Evolutionary conservation across 2,888 invertebrate species (phyloP), one percentile per base, ranked within the genome.

Genomic region (Ectemnius lituratus): DNA sequence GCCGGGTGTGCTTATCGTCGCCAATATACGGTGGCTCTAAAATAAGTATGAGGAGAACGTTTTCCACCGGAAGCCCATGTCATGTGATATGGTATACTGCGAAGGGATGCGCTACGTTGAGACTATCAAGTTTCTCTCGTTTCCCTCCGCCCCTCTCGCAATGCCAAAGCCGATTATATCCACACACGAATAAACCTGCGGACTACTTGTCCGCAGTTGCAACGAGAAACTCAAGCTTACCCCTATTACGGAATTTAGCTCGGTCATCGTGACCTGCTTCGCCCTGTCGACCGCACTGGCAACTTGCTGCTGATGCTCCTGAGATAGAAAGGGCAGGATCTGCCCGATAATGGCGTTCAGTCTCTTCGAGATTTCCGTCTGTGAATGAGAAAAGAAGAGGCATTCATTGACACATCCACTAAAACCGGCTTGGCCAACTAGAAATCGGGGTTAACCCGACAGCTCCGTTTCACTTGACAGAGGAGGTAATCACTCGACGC

Each of bases 331-430:
- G 79, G 98, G 99, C 90, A 99, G 93, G 88, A 99, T 95, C 93
- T 99, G 98, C 86, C 96, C 97, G 89, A 98, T 97, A 87, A 99
- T 97, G 89, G 97, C 97, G 91, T 97, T 98, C 91, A 99, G 94
- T 91, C 99, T 94, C 93, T 99, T 99, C 74, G 97, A 97, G 91
- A 99, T 98, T 93, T 99, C 99, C 91, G 98, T 98, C 97, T 99
- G 94, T 64, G 94, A 62, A 75, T 70, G 61, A 59, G 14, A 64
- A 18, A 58, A 60, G 58, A 23, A 4, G 14, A 20, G 37, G 37
- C 1, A 28, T 28, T 28, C 59, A 28, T 60, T 28, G 4, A 18
- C 27, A 58, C 37, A 60, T 60, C 3, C 58, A 14, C 13, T 27
- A 14, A 16, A 60, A 28, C 8, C 3, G 14, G n/a, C 28, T 14